Conservation (phyloP, 2,888 invertebrate species). For the Cryptophagus acutangulus region DNA sequence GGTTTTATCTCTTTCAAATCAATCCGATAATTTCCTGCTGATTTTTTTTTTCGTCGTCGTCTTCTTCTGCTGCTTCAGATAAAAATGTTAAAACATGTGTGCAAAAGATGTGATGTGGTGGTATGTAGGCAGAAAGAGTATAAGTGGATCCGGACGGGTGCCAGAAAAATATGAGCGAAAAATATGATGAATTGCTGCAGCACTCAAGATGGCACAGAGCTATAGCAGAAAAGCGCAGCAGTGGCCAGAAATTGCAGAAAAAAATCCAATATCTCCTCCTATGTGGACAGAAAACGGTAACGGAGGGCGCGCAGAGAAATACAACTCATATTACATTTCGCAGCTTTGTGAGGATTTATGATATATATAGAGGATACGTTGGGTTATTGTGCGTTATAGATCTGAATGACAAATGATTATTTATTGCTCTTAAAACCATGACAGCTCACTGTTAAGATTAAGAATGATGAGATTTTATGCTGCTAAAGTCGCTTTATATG, state of each 20-base stretch:
- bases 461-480: slow-evolving; percentile 19
- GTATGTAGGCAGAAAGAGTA: too few species aligned
- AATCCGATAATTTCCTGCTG: too few species aligned
- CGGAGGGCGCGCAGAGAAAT: slow-evolving; percentile 36
- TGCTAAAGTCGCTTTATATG: too few species aligned
- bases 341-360: slow-evolving; percentile 43
- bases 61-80: too few species aligned
- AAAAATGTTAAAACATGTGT: too few species aligned
- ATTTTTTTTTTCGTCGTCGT: too few species aligned
- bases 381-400: slow-evolving; percentile 40
- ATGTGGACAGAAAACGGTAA: slow-evolving; percentile 28
- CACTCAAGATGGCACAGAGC: slow-evolving; percentile 45
- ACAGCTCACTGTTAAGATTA: slow-evolving; percentile 28
- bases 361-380: slow-evolving; percentile 28
- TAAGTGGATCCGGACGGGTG: too few species aligned
- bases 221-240: slow-evolving; percentile 32
- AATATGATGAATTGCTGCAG: slow-evolving; percentile 43
- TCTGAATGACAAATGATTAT: slow-evolving; percentile 41
- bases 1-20: too few species aligned
- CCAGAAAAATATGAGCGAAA: slow-evolving; percentile 42
- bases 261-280: slow-evolving; percentile 44
- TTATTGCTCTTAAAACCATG: slow-evolving; percentile 33
- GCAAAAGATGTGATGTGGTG: too few species aligned
- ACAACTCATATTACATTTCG: slow-evolving; percentile 46
- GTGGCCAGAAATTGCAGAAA: slow-evolving; percentile 35